These are phyloP conservation scores for Diacarnus erythraeanus DNA, from an alignment of 37 sponge, comb jelly and placozoan genomes.

Conservation along the genomic window DNA sequence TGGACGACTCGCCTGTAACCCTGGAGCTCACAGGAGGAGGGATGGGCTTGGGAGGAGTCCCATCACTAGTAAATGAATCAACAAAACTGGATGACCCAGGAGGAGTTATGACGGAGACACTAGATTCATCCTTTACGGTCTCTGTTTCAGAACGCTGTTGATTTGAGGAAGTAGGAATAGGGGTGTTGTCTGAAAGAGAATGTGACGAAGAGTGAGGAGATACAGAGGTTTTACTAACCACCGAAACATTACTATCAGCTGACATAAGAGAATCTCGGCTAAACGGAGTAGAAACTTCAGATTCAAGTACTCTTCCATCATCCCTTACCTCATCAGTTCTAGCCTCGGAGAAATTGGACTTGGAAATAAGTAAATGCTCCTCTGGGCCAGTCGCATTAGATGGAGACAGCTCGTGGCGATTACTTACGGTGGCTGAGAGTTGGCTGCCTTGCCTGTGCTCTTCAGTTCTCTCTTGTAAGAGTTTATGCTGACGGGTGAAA, in stretches of 20 bases:
- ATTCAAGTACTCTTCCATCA: not conserved
- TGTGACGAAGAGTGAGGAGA: too few species aligned
- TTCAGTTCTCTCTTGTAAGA: not conserved
- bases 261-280: slow-evolving; percentile 10
- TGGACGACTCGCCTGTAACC: not conserved
- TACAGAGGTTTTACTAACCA: not conserved
- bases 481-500: slow-evolving; percentile 43
- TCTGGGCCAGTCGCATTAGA: not conserved
- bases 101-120: slow-evolving; percentile 37
- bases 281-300: slow-evolving; percentile 8
- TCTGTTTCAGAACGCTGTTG: too few species aligned
- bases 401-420: not conserved
- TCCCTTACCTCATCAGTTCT: not conserved
- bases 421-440: not conserved
- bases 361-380: not conserved
- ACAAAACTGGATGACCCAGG: slow-evolving; percentile 47
- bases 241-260: not conserved
- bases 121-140: too few species aligned
- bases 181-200: not conserved
- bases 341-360: slow-evolving; percentile 10
- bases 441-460: not conserved
- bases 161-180: not conserved
- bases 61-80: slow-evolving; percentile 1
- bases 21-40: not conserved
- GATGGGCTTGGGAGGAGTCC: not conserved